Evolutionary conservation across 2,113 vertebrate species (phyloP), one percentile per base, ranked within the genome.

Genomic region (Himantopus leucocephalus): DNA sequence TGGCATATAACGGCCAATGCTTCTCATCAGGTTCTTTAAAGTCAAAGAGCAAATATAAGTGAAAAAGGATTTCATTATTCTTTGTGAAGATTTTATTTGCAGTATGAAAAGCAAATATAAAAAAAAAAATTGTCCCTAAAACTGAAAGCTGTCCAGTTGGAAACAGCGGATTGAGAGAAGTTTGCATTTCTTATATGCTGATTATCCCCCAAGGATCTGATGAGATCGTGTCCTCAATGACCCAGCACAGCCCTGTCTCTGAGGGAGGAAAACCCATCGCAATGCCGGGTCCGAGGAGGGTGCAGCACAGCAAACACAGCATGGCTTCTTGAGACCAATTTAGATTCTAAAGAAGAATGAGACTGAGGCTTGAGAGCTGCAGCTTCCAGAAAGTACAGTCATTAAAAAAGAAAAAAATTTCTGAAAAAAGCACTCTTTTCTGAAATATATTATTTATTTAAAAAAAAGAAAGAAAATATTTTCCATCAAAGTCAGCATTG

Each of bases 391-490:
- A 84, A 83, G 29, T 34, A 84, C 5, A 30, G 9, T 27, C 41
- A 35, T 43, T 11, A 39, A 64, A 39, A 53, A 39, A 16, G 2
- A 26, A 70, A 48, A 62, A 39, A 2, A 18, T 11, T 50, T 85
- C 26, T n/a, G 18, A 5, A 29, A 43, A 74, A 52, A 10, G 0
- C 7, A 6, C 11, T 43, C 8, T 82, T 86, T 39, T n/a, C 13
- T n/a, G 9, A 80, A 93, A 55, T 58, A 30, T 8, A 5, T 18
- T 73, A 34, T 30, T 91, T 80, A 79, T 68, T 76, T 7, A 32
- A 41, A 3, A 6, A 64, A 50, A 16, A 5, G 15, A 9, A 48
- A 8, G 0, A n/a, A 17, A 0, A 4, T 34, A 24, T 88, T 94
- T 86, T 81, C 35, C 21, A 76, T 50, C 59, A 87, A 92, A 92